These are phyloP conservation scores for Mastacembelus armatus DNA, from an alignment of 2,797 vertebrate genomes.

Conservation along the genomic window DNA sequence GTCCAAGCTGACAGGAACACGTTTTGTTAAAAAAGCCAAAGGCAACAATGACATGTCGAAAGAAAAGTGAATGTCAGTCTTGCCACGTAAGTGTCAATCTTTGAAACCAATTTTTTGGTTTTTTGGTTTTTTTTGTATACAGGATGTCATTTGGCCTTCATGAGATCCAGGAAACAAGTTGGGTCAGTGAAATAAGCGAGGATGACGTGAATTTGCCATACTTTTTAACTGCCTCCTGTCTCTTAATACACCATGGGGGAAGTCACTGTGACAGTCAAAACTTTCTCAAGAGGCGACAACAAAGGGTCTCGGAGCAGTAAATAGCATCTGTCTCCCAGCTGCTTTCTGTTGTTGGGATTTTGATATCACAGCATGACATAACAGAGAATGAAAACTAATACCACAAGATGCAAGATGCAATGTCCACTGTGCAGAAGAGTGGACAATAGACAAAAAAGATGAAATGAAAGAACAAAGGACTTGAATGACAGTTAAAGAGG, in stretches of 20 bases:
- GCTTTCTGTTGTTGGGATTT: conserved; percentile 63
- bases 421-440: conserved; percentile 43
- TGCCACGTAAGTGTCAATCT: conserved; percentile 56
- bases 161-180: conserved; percentile 40
- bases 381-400: conserved; percentile 66
- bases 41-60: conserved; percentile 40
- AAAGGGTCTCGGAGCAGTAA: conserved; percentile 62
- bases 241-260: conserved; percentile 41
- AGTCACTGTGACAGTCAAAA: conserved; percentile 62
- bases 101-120: conserved; percentile 28
- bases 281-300: conserved; percentile 69
- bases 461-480: conserved; percentile 44
- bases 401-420: conserved; percentile 71
- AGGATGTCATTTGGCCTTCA: conserved; percentile 43
- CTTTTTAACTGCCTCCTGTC: conserved; percentile 43
- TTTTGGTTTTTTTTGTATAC: conserved; percentile 26
- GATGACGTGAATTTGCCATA: conserved; percentile 30
- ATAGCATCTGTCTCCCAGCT: conserved; percentile 63
- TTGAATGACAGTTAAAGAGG: conserved; percentile 41
- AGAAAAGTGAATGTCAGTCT: conserved; percentile 58
- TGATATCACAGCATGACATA: conserved; percentile 71
- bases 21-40: conserved; percentile 34
- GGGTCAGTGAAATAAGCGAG: conserved; percentile 27
- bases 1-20: conserved; percentile 54
- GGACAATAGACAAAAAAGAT: conserved; percentile 36